These are phyloP conservation scores for Asobara japonica DNA, from an alignment of 1,140 invertebrate species.

Conservation along the genomic window DNA sequence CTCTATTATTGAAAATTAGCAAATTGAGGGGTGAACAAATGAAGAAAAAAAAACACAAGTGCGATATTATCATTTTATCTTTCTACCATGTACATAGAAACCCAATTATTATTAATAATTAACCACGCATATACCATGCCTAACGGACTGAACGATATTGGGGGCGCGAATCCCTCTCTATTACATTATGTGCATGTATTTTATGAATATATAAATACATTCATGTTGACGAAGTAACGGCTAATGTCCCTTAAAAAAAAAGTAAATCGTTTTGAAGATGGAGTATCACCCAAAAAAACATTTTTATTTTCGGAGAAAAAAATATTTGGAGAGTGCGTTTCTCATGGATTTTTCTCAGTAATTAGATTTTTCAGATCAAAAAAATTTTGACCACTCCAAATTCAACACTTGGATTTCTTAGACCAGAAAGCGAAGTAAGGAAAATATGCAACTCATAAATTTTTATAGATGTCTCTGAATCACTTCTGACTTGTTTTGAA, in stretches of 20 bases:
- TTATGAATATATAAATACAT: conserved; percentile 30
- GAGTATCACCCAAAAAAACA: too few relatives aligned
- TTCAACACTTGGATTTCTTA: too few relatives aligned
- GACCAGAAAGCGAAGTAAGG: too few relatives aligned
- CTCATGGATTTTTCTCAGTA: too few relatives aligned
- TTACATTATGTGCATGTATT: conserved; percentile 37
- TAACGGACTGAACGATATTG: conserved; percentile 27
- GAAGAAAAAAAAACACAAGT: background rate
- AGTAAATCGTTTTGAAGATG: too few relatives aligned
- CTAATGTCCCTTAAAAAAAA: conserved; percentile 5
- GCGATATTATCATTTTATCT: conserved; percentile 21
- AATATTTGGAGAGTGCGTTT: too few relatives aligned
- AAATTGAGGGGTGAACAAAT: background rate
- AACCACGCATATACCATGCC: conserved; percentile 29
- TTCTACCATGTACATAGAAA: conserved; percentile 37
- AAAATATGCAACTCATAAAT: too few relatives aligned
- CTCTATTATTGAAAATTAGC: background rate
- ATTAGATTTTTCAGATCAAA: too few relatives aligned
- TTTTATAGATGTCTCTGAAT: too few relatives aligned
- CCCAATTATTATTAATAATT: conserved; percentile 22
- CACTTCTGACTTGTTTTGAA: too few relatives aligned
- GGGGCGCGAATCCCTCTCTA: background rate
- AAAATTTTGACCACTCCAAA: too few relatives aligned
- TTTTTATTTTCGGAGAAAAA: too few relatives aligned
- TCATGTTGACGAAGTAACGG: conserved; percentile 31